phyloP scores from a whole-genome alignment of 2,797 vertebrate species.

The Etheostoma nigrum region DNA sequence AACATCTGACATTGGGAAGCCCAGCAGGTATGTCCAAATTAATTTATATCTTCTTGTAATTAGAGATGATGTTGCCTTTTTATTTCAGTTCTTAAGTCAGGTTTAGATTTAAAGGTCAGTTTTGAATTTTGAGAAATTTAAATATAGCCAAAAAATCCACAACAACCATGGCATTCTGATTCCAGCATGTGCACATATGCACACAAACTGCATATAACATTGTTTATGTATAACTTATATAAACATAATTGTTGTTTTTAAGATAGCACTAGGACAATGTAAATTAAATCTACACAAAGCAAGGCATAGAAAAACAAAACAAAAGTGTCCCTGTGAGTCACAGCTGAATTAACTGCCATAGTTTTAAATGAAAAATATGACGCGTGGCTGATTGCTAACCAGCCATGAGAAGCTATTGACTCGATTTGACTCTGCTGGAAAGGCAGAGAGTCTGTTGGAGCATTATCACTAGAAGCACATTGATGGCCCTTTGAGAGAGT shows the following conservation, averaged over 20 bases:
- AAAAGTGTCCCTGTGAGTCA: background rate
- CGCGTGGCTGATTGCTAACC: background rate
- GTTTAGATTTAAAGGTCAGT: conserved; percentile 9
- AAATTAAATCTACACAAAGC: background rate
- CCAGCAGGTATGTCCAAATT: conserved; percentile 70
- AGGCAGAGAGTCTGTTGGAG: background rate
- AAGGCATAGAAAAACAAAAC: background rate
- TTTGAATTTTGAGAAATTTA: background rate
- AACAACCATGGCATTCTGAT: background rate
- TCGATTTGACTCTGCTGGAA: background rate
- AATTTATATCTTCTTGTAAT: conserved; percentile 20
- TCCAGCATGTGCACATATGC: too few relatives aligned
- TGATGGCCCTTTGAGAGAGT: background rate
- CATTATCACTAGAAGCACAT: conserved; percentile 9
- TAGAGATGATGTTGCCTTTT: conserved; percentile 9
- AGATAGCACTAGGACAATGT: too few relatives aligned
- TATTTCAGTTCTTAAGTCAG: background rate
- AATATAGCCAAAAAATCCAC: background rate
- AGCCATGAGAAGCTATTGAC: background rate
- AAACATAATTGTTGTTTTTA: background rate
- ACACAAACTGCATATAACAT: background rate
- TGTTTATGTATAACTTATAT: background rate
- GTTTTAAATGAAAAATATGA: background rate
- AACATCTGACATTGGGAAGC: conserved; percentile 63
- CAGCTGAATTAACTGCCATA: background rate